Conservation (phyloP, 2,888 invertebrate species). For the Altica lythri region DNA sequence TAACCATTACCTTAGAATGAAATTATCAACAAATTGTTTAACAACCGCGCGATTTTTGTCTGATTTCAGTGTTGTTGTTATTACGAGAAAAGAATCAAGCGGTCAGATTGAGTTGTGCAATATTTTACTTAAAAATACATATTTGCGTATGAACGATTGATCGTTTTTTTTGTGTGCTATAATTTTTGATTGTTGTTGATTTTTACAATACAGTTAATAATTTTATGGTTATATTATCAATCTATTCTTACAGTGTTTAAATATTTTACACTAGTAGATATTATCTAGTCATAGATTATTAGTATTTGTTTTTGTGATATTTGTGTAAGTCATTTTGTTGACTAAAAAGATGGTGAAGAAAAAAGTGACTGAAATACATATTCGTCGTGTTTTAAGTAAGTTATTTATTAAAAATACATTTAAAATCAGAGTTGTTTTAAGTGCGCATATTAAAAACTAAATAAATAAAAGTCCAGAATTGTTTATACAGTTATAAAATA, state of each 20-base stretch:
- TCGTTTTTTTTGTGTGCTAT: background rate
- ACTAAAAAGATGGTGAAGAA: conserved; percentile 19
- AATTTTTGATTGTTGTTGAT: background rate
- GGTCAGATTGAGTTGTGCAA: conserved; percentile 20
- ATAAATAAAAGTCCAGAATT: no score
- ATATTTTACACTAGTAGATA: no score
- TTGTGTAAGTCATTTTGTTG: background rate
- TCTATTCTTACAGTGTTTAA: no score
- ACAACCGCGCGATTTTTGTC: conserved; percentile 15
- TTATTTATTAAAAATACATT: background rate
- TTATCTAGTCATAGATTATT: no score
- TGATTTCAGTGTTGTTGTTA: conserved; percentile 12
- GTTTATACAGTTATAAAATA: no score
- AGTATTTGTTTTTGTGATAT: no score
- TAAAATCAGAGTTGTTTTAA: background rate
- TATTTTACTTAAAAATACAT: background rate
- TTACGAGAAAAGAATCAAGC: conserved; percentile 16
- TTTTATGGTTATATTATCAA: no score
- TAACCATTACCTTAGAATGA: conserved; percentile 25
- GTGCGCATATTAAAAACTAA: no score
- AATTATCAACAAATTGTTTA: conserved; percentile 32
- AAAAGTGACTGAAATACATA: conserved; percentile 13
- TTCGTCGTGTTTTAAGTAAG: conserved; percentile 24
- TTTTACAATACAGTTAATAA: no score
- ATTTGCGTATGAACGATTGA: background rate